These are phyloP conservation scores for Graptemys geographica DNA, from an alignment of 2,797 vertebrate species.

Conservation along the genomic window DNA sequence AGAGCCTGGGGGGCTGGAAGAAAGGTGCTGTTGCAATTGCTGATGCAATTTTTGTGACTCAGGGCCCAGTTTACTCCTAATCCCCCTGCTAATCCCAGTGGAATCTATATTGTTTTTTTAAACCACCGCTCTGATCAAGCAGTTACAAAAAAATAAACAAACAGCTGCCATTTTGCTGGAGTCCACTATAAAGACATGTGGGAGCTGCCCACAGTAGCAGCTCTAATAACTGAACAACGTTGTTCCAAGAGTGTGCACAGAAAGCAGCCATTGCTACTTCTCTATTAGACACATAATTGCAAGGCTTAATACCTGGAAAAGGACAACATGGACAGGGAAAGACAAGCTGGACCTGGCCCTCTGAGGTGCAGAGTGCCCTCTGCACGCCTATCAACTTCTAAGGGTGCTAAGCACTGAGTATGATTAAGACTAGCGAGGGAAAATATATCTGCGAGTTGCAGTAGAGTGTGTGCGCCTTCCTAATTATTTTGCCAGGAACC, in stretches of 20 bases:
- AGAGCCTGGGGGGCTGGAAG: fast-evolving
- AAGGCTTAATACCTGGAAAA: neutral
- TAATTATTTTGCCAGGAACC: neutral
- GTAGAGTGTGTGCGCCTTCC: neutral
- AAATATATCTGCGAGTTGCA: neutral
- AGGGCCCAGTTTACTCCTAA: neutral
- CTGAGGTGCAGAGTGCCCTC: neutral
- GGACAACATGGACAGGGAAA: fast-evolving
- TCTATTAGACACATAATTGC: neutral
- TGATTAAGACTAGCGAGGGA: neutral
- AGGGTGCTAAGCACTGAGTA: neutral
- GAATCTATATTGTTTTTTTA: neutral
- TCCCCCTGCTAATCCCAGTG: neutral
- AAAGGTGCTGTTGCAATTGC: fast-evolving
- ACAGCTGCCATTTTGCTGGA: neutral
- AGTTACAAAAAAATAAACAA: neutral
- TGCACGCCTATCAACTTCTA: neutral
- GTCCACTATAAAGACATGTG: fast-evolving
- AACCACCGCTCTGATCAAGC: neutral
- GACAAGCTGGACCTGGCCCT: neutral
- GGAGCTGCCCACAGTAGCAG: neutral
- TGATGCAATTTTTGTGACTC: neutral
- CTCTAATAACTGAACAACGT: fast-evolving
- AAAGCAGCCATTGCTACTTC: neutral
- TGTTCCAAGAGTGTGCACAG: neutral